Conservation (phyloP, 2,888 invertebrate genomes). For the Plagiodera versicolora region DNA sequence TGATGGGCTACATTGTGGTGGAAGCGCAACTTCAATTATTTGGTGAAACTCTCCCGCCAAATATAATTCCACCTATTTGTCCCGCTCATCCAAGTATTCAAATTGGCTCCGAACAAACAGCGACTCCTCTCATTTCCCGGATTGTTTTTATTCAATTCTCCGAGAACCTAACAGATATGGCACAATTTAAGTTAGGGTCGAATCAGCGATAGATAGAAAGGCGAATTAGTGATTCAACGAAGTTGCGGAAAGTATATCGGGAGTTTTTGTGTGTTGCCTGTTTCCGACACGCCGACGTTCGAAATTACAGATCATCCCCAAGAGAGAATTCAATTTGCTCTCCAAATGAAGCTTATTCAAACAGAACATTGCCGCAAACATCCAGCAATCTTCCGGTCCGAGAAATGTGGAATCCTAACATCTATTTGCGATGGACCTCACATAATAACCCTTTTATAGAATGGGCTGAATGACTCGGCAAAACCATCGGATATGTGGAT, state of each 20-base stretch:
- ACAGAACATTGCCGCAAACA: background rate
- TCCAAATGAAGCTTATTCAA: conserved; percentile 5
- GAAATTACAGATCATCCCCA: background rate
- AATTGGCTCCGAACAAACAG: background rate
- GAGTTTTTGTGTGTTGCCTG: background rate
- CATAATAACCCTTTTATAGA: too few species aligned
- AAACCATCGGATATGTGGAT: too few species aligned
- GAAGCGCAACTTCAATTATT: background rate
- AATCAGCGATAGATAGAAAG: background rate
- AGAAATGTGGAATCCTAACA: background rate
- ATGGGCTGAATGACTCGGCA: too few species aligned
- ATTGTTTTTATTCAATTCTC: background rate
- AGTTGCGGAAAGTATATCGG: background rate
- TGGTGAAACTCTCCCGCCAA: background rate
- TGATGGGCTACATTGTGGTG: background rate
- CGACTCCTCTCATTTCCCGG: background rate
- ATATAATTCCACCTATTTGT: background rate
- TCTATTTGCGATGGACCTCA: too few species aligned
- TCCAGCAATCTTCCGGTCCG: background rate
- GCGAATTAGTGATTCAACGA: background rate
- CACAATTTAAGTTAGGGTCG: background rate
- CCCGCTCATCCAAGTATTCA: background rate
- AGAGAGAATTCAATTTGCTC: background rate
- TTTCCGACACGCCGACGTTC: background rate
- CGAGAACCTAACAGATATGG: background rate